Percentiles rank a stretch among this genome's conserved stretches.
Evolutionary conservation across 2,113 vertebrate species (phyloP).

Genomic region (Hippocampus guttulatus): DNA sequence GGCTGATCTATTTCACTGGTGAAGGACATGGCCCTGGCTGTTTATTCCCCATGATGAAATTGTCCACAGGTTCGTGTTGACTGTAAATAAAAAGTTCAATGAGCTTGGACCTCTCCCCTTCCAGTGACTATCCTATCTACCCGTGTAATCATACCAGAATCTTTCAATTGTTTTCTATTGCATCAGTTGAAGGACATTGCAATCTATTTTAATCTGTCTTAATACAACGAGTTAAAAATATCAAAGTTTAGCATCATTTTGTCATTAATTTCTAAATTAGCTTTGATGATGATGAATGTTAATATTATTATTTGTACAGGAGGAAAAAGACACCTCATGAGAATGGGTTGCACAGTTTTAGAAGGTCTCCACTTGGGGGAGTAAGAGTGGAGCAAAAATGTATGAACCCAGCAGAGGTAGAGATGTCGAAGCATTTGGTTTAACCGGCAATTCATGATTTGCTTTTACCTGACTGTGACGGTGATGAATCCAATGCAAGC

Average conservation of each 20-base stretch:
- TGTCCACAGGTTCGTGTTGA: constrained; percentile 76
- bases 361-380: constrained; percentile 58
- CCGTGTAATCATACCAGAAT: constrained; percentile 46
- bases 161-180: neutral
- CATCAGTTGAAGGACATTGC: neutral
- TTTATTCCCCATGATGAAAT: constrained; percentile 81
- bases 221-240: too few species aligned
- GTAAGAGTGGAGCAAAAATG: constrained; percentile 57
- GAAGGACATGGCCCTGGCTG: constrained; percentile 83
- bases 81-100: constrained; percentile 81
- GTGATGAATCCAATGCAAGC: constrained; percentile 27
- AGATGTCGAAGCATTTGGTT: constrained; percentile 1
- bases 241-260: too few species aligned
- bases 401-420: constrained; percentile 7
- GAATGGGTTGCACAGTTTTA: neutral
- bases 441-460: constrained; percentile 32
- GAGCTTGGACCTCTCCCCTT: constrained; percentile 45
- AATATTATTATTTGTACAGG: too few species aligned
- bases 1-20: constrained; percentile 74
- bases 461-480: constrained; percentile 27
- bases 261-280: too few species aligned
- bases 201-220: neutral
- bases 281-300: too few species aligned
- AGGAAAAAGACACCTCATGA: neutral
- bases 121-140: constrained; percentile 37